Conservation (phyloP, 2,113 vertebrate genomes). For the Chrysemys picta region DNA sequence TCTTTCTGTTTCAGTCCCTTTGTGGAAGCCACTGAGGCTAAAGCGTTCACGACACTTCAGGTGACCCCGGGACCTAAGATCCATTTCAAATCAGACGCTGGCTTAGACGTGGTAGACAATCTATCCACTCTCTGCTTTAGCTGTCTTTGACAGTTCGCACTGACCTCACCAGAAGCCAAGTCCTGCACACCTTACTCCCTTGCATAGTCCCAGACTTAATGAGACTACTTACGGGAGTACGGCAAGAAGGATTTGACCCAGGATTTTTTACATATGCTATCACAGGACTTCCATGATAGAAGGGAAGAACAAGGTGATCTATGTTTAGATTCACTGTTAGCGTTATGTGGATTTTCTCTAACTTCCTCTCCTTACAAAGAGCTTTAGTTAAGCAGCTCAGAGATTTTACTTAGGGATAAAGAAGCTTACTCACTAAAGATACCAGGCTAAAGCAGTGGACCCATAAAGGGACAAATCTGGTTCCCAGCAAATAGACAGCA, state of each 20-base stretch:
- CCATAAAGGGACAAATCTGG: background rate
- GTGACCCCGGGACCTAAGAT: background rate
- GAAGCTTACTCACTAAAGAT: conserved; percentile 5
- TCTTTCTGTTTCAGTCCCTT: background rate
- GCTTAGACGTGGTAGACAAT: background rate
- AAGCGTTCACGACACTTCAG: background rate
- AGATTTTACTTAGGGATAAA: conserved; percentile 20
- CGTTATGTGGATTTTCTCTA: conserved; percentile 43
- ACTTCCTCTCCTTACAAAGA: background rate
- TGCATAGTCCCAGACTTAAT: background rate
- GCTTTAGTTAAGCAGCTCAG: background rate
- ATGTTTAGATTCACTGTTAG: conserved; percentile 31
- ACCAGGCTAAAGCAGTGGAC: background rate
- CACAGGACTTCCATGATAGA: background rate
- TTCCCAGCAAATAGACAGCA: background rate
- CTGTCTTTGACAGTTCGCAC: background rate
- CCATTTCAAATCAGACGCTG: background rate
- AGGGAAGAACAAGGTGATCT: conserved; percentile 10
- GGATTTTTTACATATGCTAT: background rate
- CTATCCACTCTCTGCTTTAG: background rate
- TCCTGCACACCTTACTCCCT: background rate
- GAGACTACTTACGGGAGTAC: background rate
- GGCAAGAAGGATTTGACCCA: background rate
- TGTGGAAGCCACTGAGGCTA: background rate
- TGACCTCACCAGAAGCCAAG: background rate